Evolutionary conservation across 2,888 invertebrate species (phyloP), one percentile per base, ranked within the genome.

Genomic region (Ceramica pisi): DNA sequence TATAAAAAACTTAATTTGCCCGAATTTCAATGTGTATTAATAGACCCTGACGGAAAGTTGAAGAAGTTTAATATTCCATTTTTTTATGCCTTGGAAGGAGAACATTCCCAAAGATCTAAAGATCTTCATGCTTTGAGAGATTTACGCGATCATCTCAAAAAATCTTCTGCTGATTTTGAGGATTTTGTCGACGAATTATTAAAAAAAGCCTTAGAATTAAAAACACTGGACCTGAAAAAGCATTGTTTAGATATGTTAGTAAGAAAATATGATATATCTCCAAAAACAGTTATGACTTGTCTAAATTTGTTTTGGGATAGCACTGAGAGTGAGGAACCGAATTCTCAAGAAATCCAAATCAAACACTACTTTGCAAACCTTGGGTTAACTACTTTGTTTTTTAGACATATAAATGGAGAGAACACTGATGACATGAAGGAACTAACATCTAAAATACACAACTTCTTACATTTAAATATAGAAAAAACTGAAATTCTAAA

Each of bases 41-140:
- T 99, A 57, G 98, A 99, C 91, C 97, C 98, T 1, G 97, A 98
- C 90, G 98, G 98, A 0, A 97, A 97, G 86, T 92, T 99, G 0
- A 98, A 98, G 90, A 98, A 98, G 88, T 97, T 99, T 78, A 95
- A 96, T 76, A 97, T 99, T 85, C 99, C 99, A 35, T 99, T 99
- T 92, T 99, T 99, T 92, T 98, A 98, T 91, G 98, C 98, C 0
- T 95, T 99, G 53, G 98, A 98, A 90, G 98, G 98, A 83, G 98
- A 98, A 90, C 98, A 98, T 92, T 98, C 98, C 71, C 98, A 98
- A 86, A 97, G 98, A 86, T 98, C 98, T 0, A 97, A 98, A 84
- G 99, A 99, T 92, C 96, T 99, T 67, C 98, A 99, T 93, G 95
- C 98, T 59, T 96, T 99, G 74, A 97, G 98, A 88, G 97, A 98